These are phyloP conservation scores for Datnioides undecimradiatus DNA, from an alignment of 2,113 vertebrate species.

Conservation along the genomic window DNA sequence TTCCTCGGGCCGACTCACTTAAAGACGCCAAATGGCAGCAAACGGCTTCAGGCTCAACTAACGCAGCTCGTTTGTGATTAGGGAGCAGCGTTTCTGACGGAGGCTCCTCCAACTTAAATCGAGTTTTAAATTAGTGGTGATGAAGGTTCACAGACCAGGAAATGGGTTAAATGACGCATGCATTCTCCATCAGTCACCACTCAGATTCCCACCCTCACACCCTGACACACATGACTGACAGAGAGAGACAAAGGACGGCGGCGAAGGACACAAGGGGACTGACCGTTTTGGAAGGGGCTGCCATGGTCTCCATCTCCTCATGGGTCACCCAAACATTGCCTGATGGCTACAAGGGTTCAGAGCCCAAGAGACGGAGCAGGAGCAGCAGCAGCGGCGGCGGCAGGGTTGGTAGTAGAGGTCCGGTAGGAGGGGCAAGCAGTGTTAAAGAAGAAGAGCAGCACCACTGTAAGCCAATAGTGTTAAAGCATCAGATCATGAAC, in stretches of 20 bases:
- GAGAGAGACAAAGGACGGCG: not conserved
- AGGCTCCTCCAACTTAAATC: not conserved
- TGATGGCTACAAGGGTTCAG: conserved; percentile 90
- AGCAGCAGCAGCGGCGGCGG: no score
- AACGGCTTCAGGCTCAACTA: conserved; percentile 6
- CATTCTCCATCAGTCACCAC: conserved; percentile 14
- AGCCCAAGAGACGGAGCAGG: conserved; percentile 83
- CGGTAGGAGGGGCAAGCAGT: conserved; percentile 92
- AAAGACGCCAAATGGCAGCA: not conserved
- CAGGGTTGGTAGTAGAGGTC: conserved; percentile 81
- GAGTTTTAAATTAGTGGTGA: conserved; percentile 5
- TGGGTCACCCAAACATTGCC: conserved; percentile 99
- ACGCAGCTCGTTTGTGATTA: not conserved
- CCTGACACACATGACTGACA: conserved; percentile 14
- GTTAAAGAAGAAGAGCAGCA: conserved; percentile 99
- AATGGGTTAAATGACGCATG: conserved; percentile 18
- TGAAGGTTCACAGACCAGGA: conserved; percentile 3
- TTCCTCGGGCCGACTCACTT: not conserved
- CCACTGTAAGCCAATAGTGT: conserved; percentile 96
- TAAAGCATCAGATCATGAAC: conserved; percentile 89
- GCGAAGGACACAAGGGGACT: conserved; percentile 79
- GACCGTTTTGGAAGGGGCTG: conserved; percentile 97
- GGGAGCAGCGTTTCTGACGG: no score
- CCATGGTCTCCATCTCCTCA: conserved; percentile 98
- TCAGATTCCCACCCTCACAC: conserved; percentile 7